Percentiles rank a stretch among this genome's conserved stretches.
phyloP scores from a whole-genome alignment of 1,140 invertebrate species.

The Capitella teleta region DNA sequence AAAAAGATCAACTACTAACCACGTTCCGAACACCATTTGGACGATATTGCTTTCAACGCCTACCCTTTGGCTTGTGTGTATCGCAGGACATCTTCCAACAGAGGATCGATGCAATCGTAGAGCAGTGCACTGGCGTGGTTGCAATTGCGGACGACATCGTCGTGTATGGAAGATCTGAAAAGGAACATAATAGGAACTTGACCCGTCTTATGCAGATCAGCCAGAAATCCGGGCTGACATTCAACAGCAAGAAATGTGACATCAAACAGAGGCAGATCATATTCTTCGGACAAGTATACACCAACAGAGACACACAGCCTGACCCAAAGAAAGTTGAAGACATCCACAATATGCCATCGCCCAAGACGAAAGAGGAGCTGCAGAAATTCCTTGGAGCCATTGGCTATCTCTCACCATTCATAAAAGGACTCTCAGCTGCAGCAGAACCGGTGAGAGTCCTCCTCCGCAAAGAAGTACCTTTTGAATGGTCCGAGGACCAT shows the following conservation, averaged over 20 bases:
- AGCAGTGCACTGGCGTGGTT: slow-evolving; percentile 26
- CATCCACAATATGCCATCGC: slow-evolving; percentile 18
- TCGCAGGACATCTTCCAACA: slow-evolving; percentile 30
- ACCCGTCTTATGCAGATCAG: slow-evolving; percentile 25
- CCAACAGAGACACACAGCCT: slow-evolving; percentile 28
- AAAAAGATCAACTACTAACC: slow-evolving; percentile 16
- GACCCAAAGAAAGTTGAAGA: slow-evolving; percentile 36
- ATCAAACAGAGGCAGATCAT: background rate
- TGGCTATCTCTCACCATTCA: slow-evolving; percentile 17
- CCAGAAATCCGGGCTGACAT: slow-evolving; percentile 25
- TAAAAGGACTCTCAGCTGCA: slow-evolving; percentile 8
- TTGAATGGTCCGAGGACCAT: slow-evolving; percentile 3
- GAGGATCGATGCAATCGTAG: slow-evolving; percentile 21
- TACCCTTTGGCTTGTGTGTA: slow-evolving; percentile 16
- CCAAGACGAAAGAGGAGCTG: slow-evolving; percentile 14
- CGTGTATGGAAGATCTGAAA: slow-evolving; percentile 1
- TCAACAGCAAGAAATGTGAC: slow-evolving; percentile 31
- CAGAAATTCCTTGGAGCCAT: slow-evolving; percentile 18
- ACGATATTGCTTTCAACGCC: slow-evolving; percentile 12
- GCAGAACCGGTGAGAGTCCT: slow-evolving; percentile 3
- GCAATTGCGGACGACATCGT: slow-evolving; percentile 30
- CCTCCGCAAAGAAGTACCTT: slow-evolving; percentile 1
- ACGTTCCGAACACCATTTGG: slow-evolving; percentile 19
- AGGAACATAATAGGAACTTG: slow-evolving; percentile 5
- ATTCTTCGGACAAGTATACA: slow-evolving; percentile 23